Percentiles rank a stretch among this genome's conserved stretches.
Evolutionary conservation across 2,797 vertebrate genomes (phyloP).

Genomic region (Xenops minutus): DNA sequence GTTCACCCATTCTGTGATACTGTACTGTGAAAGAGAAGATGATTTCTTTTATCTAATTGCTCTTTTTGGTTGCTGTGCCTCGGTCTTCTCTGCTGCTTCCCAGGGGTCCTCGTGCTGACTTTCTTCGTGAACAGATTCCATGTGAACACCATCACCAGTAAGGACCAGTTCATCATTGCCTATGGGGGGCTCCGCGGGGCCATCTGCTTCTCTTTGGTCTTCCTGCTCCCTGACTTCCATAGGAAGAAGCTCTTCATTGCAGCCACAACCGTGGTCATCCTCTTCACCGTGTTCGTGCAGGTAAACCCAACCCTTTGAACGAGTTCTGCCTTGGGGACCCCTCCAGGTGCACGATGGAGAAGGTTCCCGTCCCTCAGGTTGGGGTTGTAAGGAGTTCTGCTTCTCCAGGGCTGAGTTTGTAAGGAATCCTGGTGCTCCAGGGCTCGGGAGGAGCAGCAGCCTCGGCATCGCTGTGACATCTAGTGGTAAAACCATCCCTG

Average conservation of each 20-base stretch:
- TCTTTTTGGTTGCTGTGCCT: background rate
- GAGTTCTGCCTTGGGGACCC: background rate
- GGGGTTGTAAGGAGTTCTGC: background rate
- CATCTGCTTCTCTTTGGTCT: slow-evolving; percentile 76
- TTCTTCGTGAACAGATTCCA: slow-evolving; percentile 72
- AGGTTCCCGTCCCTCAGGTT: background rate
- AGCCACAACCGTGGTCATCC: slow-evolving; percentile 72
- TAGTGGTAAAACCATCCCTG: slow-evolving; percentile 30
- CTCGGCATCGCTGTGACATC: slow-evolving; percentile 52
- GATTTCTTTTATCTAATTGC: background rate
- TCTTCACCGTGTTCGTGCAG: slow-evolving; percentile 76
- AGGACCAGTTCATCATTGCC: slow-evolving; percentile 76
- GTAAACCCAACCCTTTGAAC: background rate
- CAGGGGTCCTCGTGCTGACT: slow-evolving; percentile 75
- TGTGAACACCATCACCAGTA: slow-evolving; percentile 69
- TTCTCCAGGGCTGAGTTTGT: background rate
- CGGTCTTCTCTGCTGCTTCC: background rate
- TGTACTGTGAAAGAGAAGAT: background rate
- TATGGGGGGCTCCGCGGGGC: slow-evolving; percentile 70
- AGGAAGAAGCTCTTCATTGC: slow-evolving; percentile 76
- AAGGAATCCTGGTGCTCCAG: background rate
- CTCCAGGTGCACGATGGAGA: background rate
- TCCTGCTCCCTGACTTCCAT: slow-evolving; percentile 71
- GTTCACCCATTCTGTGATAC: background rate
- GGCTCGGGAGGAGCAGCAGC: background rate